Conservation (phyloP, 2,888 invertebrate species). For the Orthosia gothica region DNA sequence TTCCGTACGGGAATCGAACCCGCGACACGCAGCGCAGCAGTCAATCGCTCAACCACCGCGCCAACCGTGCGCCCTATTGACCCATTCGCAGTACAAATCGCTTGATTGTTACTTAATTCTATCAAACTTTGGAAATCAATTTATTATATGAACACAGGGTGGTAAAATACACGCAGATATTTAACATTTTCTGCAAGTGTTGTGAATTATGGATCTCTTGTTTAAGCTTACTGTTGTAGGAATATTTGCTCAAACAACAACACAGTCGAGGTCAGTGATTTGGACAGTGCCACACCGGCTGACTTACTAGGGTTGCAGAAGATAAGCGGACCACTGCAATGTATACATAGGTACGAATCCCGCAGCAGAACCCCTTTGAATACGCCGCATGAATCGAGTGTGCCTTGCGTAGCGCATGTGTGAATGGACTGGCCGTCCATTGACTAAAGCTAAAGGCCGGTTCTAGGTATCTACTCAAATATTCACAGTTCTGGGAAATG, state of each 20-base stretch:
- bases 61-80: too few relatives aligned
- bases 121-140: not conserved
- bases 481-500: conserved; percentile 7
- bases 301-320: not conserved
- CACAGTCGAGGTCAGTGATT: not conserved
- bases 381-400: not conserved
- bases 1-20: too few relatives aligned
- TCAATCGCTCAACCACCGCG: too few relatives aligned
- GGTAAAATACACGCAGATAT: not conserved
- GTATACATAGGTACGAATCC: not conserved
- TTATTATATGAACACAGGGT: not conserved
- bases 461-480: conserved; percentile 1
- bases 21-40: too few relatives aligned
- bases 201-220: not conserved
- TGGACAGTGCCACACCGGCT: not conserved
- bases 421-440: conserved; percentile 21
- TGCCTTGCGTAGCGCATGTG: conserved; percentile 2
- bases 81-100: not conserved
- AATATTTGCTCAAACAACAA: not conserved
- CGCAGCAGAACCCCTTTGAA: not conserved
- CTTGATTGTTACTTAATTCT: not conserved
- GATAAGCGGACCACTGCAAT: too few relatives aligned
- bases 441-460: not conserved
- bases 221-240: not conserved
- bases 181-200: not conserved